phyloP scores from a whole-genome alignment of 2,113 vertebrate genomes.

The Crotophaga sulcirostris region DNA sequence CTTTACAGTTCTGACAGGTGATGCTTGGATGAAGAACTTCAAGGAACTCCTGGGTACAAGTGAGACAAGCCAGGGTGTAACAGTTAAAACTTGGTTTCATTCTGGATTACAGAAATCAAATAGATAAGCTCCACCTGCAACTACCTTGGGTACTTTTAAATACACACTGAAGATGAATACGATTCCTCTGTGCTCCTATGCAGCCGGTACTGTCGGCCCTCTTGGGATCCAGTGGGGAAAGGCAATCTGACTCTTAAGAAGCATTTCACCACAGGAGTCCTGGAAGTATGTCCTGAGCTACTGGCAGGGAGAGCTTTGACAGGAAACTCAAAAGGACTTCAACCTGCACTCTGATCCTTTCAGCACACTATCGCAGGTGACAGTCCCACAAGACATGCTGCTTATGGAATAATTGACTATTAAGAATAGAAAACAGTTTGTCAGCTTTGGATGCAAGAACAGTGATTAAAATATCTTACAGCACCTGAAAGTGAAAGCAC shows the following conservation, averaged over 20 bases:
- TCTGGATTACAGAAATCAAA: neutral
- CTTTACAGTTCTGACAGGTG: neutral
- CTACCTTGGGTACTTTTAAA: neutral
- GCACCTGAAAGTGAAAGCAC: neutral
- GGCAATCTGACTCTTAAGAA: neutral
- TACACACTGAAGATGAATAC: neutral
- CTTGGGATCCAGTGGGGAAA: neutral
- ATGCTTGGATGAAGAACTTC: neutral
- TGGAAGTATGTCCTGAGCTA: neutral
- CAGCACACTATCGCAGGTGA: neutral
- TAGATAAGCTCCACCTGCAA: no score
- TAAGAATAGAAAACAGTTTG: neutral
- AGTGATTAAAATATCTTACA: neutral
- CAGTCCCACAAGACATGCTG: neutral
- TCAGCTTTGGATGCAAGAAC: neutral
- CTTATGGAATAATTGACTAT: neutral
- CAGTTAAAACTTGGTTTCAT: neutral
- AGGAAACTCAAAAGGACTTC: neutral
- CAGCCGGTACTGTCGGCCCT: neutral
- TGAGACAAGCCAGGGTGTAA: neutral
- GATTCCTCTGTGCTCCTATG: neutral
- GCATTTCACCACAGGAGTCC: neutral
- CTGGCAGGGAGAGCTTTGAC: neutral
- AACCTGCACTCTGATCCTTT: neutral
- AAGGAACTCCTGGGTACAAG: neutral